phyloP scores from a whole-genome alignment of 2,797 vertebrate genomes.

The Odontamblyopus lacepedii region DNA sequence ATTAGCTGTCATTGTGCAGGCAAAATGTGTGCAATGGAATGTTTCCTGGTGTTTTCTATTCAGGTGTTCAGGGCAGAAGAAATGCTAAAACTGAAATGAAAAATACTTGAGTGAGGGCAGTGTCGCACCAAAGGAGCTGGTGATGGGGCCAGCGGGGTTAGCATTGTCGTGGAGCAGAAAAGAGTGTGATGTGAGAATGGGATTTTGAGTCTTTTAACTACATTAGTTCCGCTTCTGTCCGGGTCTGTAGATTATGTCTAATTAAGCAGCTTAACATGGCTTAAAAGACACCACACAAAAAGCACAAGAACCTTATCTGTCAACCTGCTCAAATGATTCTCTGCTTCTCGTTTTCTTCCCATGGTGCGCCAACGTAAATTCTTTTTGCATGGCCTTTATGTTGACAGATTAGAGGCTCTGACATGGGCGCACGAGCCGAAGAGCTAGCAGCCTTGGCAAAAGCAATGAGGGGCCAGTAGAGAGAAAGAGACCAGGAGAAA shows the following conservation, averaged over 20 bases:
- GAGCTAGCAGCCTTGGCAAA: conserved; percentile 55
- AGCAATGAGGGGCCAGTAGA: conserved; percentile 27
- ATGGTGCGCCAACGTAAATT: conserved; percentile 69
- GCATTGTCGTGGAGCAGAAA: conserved; percentile 52
- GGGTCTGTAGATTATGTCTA: conserved; percentile 84
- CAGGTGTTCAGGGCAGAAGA: conserved; percentile 6
- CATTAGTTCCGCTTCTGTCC: conserved; percentile 82
- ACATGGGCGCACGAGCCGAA: conserved; percentile 57
- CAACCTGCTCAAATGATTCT: conserved; percentile 82
- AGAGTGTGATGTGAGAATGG: conserved; percentile 73
- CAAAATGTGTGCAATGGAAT: conserved; percentile 1
- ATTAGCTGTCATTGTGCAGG: background rate
- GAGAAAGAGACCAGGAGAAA: conserved; percentile 23
- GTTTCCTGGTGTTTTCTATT: conserved; percentile 10
- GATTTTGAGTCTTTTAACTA: conserved; percentile 82
- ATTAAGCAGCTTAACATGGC: conserved; percentile 84
- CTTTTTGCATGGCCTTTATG: conserved; percentile 72
- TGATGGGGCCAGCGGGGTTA: conserved; percentile 39
- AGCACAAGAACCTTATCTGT: conserved; percentile 80
- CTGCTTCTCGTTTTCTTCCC: conserved; percentile 71
- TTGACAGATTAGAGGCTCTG: conserved; percentile 71
- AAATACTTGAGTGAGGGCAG: conserved; percentile 20
- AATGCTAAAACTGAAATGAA: conserved; percentile 16
- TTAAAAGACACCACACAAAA: conserved; percentile 80
- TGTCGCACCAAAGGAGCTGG: conserved; percentile 22